Conservation (phyloP, 1,140 invertebrate species). For the Lasaia peninsularis region DNA sequence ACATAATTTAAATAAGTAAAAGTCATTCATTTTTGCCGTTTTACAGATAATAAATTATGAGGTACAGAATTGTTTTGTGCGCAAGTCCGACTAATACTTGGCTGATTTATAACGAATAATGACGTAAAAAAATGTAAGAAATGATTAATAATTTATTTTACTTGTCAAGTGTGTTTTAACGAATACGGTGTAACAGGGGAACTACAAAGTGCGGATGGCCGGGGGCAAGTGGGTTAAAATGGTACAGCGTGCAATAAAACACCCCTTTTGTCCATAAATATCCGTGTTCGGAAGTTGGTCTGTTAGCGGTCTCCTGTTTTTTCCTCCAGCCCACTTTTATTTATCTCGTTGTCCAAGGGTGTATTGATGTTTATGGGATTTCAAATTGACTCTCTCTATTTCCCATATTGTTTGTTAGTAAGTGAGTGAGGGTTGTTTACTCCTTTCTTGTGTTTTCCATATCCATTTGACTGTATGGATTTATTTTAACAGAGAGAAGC, state of each 20-base stretch:
- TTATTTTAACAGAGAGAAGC: no score
- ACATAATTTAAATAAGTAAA: no score
- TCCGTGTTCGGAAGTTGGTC: constrained; percentile 69
- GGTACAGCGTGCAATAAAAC: constrained; percentile 67
- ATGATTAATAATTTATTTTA: no score
- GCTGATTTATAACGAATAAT: no score
- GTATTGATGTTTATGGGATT: constrained; percentile 28
- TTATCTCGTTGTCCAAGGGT: constrained; percentile 53
- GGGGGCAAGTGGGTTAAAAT: constrained; percentile 71
- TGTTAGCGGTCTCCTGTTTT: constrained; percentile 69
- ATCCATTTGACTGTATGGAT: no score
- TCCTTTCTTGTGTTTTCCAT: neutral
- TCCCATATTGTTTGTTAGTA: constrained; percentile 6
- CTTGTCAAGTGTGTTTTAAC: no score
- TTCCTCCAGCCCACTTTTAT: constrained; percentile 52
- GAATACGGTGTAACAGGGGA: constrained; percentile 32
- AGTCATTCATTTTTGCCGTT: no score
- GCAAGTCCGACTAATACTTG: no score
- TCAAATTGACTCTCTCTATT: constrained; percentile 11
- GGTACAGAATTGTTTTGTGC: no score
- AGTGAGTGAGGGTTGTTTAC: neutral
- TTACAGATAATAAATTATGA: no score
- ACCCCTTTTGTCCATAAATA: constrained; percentile 73
- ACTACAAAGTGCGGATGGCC: constrained; percentile 59
- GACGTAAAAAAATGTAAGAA: no score